phyloP scores from a whole-genome alignment of 1,140 invertebrate genomes.

The Centruroides sculpturatus region DNA sequence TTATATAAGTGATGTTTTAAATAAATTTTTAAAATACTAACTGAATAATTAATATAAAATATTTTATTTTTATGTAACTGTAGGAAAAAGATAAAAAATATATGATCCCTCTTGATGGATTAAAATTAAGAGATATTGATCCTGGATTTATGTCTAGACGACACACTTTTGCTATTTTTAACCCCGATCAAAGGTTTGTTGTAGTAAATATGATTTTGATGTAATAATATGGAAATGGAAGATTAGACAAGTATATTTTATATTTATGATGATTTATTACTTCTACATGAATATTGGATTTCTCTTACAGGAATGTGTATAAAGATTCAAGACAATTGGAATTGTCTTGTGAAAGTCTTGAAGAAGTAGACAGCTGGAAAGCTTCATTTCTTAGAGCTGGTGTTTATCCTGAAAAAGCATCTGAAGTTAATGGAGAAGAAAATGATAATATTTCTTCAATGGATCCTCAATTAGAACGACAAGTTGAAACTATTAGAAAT shows the following conservation, averaged over 20 bases:
- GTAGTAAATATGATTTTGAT: neutral
- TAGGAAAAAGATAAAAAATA: conserved; percentile 52
- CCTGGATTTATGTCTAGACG: conserved; percentile 83
- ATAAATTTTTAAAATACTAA: too few species aligned
- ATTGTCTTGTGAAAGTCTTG: conserved; percentile 36
- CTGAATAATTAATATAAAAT: too few species aligned
- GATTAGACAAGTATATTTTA: too few species aligned
- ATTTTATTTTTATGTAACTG: neutral
- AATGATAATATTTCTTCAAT: conserved; percentile 55
- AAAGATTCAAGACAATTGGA: conserved; percentile 35
- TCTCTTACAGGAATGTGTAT: conserved; percentile 28
- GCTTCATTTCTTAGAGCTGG: conserved; percentile 41
- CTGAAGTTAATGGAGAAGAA: conserved; percentile 44
- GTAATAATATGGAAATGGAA: conserved; percentile 54
- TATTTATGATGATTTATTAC: too few species aligned
- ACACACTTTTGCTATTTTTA: conserved; percentile 95
- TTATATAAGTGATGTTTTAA: too few species aligned
- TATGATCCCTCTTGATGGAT: conserved; percentile 39
- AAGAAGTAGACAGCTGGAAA: conserved; percentile 43
- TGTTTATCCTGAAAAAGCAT: conserved; percentile 53
- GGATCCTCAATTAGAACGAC: conserved; percentile 53
- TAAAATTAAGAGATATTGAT: conserved; percentile 39
- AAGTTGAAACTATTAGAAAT: conserved; percentile 43
- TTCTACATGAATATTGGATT: too few species aligned
- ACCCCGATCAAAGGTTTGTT: conserved; percentile 77